Evolutionary conservation across 1,140 invertebrate genomes (phyloP).

Genomic region (Pogonomyrmex californicus): DNA sequence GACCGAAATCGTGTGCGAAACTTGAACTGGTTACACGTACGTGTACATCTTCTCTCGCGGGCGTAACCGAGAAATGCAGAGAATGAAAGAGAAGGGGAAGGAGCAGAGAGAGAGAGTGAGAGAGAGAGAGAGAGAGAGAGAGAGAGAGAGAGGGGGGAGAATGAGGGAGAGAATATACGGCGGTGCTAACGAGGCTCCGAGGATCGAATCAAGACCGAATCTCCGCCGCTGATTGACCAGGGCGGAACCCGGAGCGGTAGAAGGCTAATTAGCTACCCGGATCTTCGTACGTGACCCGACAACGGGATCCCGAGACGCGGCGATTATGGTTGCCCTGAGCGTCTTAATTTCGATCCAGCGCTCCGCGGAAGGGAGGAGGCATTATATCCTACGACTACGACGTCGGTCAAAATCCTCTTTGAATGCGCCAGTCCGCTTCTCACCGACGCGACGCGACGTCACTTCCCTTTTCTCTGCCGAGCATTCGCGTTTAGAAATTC

Average conservation of each 20-base stretch:
- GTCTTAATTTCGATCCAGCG: conserved; percentile 74
- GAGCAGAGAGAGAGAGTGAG: neutral
- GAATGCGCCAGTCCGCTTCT: conserved; percentile 38
- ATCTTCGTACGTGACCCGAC: conserved; percentile 77
- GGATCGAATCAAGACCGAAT: conserved; percentile 79
- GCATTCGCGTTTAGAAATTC: conserved; percentile 65
- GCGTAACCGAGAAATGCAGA: conserved; percentile 11
- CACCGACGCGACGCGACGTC: neutral
- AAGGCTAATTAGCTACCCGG: conserved; percentile 77
- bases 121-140: neutral
- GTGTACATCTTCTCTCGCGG: conserved; percentile 52
- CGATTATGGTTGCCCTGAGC: conserved; percentile 76
- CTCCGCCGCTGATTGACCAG: conserved; percentile 77
- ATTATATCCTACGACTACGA: conserved; percentile 51
- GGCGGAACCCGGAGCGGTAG: conserved; percentile 70
- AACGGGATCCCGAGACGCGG: conserved; percentile 75
- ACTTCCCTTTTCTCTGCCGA: conserved; percentile 38
- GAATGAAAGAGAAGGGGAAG: neutral
- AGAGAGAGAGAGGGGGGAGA: neutral
- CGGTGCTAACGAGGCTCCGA: conserved; percentile 75
- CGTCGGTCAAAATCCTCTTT: conserved; percentile 75
- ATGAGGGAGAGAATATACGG: conserved; percentile 62
- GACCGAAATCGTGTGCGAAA: conserved; percentile 62
- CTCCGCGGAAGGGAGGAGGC: conserved; percentile 12
- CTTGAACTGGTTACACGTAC: conserved; percentile 60